A percentile compares a stretch with the other conserved stretches of the same genome.
Conservation (phyloP, 2,113 vertebrate species). For the Campylomormyrus tamandua region DNA sequence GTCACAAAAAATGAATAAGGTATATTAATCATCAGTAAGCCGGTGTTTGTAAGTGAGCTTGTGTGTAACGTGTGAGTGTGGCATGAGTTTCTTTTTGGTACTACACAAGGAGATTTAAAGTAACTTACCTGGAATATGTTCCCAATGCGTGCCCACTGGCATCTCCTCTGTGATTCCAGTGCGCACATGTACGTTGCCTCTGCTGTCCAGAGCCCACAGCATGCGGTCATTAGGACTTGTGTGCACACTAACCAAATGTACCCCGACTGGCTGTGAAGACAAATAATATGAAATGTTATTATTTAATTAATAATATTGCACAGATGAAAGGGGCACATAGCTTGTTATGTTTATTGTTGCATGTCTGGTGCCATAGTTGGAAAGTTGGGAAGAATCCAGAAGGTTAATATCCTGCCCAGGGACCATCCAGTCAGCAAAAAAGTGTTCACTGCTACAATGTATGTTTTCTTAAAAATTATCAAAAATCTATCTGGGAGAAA, state of each 20-base stretch:
- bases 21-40: background rate
- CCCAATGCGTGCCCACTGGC: slow-evolving; percentile 93
- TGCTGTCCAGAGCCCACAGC: slow-evolving; percentile 86
- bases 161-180: slow-evolving; percentile 85
- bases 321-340: too few relatives aligned
- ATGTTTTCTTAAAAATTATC: background rate
- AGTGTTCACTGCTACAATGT: background rate
- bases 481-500: background rate
- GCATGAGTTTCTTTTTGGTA: background rate
- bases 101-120: background rate
- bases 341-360: background rate
- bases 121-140: slow-evolving; percentile 80
- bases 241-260: slow-evolving; percentile 74
- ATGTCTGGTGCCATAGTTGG: background rate
- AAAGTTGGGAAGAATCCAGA: background rate
- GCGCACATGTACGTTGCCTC: slow-evolving; percentile 77
- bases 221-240: slow-evolving; percentile 84
- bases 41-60: background rate
- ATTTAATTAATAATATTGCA: too few relatives aligned
- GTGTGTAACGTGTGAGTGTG: background rate
- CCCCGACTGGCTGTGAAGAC: slow-evolving; percentile 72
- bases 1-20: background rate
- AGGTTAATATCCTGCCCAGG: background rate
- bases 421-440: background rate
- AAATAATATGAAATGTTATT: background rate